Evolutionary conservation across 2,113 vertebrate species (phyloP).

Genomic region (Mesembrinibis cayennensis): DNA sequence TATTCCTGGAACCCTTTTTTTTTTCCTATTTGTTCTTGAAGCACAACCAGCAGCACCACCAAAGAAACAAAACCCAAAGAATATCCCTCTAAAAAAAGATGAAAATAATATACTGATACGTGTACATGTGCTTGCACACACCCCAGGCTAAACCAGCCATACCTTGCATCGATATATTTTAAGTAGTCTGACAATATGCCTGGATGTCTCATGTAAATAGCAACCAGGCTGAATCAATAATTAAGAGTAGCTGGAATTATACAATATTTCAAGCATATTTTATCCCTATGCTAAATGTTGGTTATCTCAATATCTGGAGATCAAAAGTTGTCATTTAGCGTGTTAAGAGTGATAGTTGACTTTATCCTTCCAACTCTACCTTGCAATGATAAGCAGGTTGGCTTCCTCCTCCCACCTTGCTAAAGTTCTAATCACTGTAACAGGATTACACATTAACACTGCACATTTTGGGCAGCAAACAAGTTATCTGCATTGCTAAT

Average conservation of each 20-base stretch:
- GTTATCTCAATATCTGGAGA: not conserved
- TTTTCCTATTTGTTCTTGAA: not conserved
- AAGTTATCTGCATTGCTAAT: not conserved
- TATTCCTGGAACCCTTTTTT: constrained; percentile 4
- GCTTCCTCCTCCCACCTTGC: not conserved
- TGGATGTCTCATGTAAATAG: not conserved
- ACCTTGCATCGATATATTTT: not conserved
- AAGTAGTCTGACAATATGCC: not conserved
- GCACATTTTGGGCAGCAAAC: not conserved
- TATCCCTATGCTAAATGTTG: not conserved
- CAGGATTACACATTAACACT: not conserved
- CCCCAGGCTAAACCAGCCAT: not conserved
- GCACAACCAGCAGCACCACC: not conserved
- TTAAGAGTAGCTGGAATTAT: not conserved
- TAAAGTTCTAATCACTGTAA: not conserved
- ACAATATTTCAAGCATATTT: not conserved
- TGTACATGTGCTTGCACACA: not conserved
- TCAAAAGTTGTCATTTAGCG: not conserved
- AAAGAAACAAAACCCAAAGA: not conserved
- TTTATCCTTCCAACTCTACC: not conserved
- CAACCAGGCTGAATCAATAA: not conserved
- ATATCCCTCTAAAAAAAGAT: not conserved
- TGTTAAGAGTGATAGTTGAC: not conserved
- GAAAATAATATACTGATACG: not conserved
- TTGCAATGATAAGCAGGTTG: not conserved